Evolutionary conservation across 2,888 invertebrate genomes (phyloP).

Genomic region (Drosophila neotestacea): DNA sequence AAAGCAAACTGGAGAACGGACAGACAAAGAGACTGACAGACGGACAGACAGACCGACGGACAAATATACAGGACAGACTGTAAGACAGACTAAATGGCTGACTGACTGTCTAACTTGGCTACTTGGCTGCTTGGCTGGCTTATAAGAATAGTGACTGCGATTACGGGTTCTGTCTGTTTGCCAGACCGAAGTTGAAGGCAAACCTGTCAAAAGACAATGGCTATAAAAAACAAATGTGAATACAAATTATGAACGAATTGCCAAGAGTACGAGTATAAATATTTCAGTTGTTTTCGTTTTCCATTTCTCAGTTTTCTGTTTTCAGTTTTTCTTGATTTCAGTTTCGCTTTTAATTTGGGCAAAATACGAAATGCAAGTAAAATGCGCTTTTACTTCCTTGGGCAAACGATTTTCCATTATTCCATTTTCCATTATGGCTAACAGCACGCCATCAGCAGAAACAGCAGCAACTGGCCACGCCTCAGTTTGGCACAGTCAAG

Average conservation of each 20-base stretch:
- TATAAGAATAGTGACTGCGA: constrained; percentile 53
- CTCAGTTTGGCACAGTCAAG: constrained; percentile 70
- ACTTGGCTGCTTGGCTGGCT: constrained; percentile 24
- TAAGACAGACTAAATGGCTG: not conserved
- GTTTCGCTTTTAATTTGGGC: constrained; percentile 46
- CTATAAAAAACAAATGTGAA: constrained; percentile 41
- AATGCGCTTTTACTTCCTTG: constrained; percentile 73
- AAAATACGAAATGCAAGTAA: constrained; percentile 5
- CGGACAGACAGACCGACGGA: not conserved
- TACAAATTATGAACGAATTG: constrained; percentile 42
- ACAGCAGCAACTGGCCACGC: constrained; percentile 63
- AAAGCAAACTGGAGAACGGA: constrained; percentile 46
- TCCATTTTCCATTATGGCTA: constrained; percentile 62
- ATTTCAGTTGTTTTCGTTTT: constrained; percentile 6
- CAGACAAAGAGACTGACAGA: constrained; percentile 12
- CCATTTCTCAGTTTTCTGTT: constrained; percentile 3
- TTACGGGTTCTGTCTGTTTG: constrained; percentile 65
- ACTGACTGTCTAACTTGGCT: constrained; percentile 14
- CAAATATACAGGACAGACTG: not conserved
- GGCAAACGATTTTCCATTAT: constrained; percentile 55
- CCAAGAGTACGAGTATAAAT: not conserved
- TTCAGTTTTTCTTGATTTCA: constrained; percentile 48
- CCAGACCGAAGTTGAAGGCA: constrained; percentile 77
- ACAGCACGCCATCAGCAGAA: constrained; percentile 44
- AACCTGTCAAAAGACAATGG: constrained; percentile 80